A percentile compares a stretch with the other conserved stretches of the same genome.
Evolutionary conservation across 1,140 invertebrate species (phyloP).

Genomic region (Ostrea edulis): DNA sequence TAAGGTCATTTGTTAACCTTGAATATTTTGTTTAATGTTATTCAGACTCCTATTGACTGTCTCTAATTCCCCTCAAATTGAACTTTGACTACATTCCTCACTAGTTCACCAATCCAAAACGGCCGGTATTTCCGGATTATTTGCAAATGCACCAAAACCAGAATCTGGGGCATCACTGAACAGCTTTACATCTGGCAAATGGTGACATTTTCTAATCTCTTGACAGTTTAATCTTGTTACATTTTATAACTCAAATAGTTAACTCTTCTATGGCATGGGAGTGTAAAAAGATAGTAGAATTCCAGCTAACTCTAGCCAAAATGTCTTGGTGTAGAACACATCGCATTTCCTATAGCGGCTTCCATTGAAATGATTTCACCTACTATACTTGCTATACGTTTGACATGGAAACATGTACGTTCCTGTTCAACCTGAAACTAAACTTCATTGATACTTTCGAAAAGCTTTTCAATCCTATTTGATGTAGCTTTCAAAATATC

Average conservation of each 20-base stretch:
- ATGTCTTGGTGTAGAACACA: constrained; percentile 50
- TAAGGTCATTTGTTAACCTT: background rate
- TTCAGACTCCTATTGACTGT: constrained; percentile 25
- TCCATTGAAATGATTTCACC: constrained; percentile 55
- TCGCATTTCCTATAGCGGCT: constrained; percentile 44
- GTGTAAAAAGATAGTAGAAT: no score
- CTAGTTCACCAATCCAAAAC: background rate
- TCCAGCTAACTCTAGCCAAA: constrained; percentile 38
- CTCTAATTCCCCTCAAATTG: background rate
- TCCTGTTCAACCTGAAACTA: background rate
- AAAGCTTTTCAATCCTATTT: background rate
- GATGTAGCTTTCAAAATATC: constrained; percentile 12
- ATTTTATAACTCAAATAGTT: background rate
- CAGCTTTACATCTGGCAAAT: no score
- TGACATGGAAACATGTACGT: background rate
- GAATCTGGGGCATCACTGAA: background rate
- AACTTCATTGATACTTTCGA: background rate
- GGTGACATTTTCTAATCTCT: background rate
- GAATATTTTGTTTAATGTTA: background rate
- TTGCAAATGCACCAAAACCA: background rate
- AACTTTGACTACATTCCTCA: constrained; percentile 4
- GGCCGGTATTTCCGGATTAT: constrained; percentile 14
- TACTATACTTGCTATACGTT: constrained; percentile 45
- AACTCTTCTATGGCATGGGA: constrained; percentile 5
- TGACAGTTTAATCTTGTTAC: constrained; percentile 6